Percentiles rank a stretch among this genome's conserved stretches.
These are phyloP conservation scores for Xenentodon cancila DNA, from an alignment of 2,797 vertebrate genomes.

Conservation along the genomic window DNA sequence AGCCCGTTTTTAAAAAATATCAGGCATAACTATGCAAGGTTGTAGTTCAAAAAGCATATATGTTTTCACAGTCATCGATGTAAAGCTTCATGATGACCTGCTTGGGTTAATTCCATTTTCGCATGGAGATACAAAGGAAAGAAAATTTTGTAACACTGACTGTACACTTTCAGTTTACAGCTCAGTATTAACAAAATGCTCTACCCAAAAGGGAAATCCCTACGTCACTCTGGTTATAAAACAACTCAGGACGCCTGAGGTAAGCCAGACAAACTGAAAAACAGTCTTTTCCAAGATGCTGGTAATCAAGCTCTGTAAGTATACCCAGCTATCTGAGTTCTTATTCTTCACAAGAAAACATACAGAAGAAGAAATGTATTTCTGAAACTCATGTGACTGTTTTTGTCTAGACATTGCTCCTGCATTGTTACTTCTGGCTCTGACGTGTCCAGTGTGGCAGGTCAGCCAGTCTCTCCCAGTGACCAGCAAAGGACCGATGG, in stretches of 20 bases:
- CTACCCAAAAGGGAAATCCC: slow-evolving; percentile 57
- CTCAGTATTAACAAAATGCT: slow-evolving; percentile 12
- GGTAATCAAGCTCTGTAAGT: slow-evolving; percentile 72
- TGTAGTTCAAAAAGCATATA: background rate
- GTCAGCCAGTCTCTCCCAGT: slow-evolving; percentile 47
- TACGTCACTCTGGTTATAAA: slow-evolving; percentile 56
- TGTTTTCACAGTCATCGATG: slow-evolving; percentile 21
- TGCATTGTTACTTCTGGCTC: slow-evolving; percentile 49
- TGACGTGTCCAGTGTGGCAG: slow-evolving; percentile 50
- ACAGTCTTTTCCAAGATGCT: slow-evolving; percentile 51
- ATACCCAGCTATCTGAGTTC: slow-evolving; percentile 1
- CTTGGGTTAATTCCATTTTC: slow-evolving; percentile 74
- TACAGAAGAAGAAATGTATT: background rate
- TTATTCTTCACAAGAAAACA: slow-evolving; percentile 1
- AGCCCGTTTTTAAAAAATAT: background rate
- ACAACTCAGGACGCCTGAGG: slow-evolving; percentile 20
- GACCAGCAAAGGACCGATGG: background rate
- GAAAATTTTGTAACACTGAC: slow-evolving; percentile 52
- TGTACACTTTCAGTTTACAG: slow-evolving; percentile 48
- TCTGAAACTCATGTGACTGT: background rate
- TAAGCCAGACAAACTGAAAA: slow-evolving; percentile 36
- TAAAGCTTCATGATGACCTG: background rate
- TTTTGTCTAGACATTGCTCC: slow-evolving; percentile 48
- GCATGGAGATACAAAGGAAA: slow-evolving; percentile 6
- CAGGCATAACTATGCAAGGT: background rate